phyloP scores from a whole-genome alignment of 2,113 vertebrate genomes.

The Bubalus kerabau region DNA sequence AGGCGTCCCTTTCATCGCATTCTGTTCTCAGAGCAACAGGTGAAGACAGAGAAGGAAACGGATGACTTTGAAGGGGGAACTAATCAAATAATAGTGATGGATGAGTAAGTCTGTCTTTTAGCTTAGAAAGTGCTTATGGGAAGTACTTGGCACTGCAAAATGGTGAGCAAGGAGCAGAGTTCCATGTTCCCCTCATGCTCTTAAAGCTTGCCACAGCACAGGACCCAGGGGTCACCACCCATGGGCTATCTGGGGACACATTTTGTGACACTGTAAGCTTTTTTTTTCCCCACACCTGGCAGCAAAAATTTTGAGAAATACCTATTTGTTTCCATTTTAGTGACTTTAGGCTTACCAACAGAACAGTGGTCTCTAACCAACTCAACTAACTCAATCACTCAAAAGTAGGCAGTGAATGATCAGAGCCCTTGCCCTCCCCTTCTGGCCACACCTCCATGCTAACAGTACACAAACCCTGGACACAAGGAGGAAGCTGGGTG shows the following conservation, averaged over 20 bases:
- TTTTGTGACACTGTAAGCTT: not conserved
- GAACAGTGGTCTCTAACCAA: not conserved
- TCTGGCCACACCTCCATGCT: rapidly evolving
- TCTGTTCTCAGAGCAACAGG: not conserved
- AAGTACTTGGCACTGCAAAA: not conserved
- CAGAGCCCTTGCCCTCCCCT: not conserved
- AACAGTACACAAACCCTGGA: not conserved
- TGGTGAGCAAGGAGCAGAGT: rapidly evolving
- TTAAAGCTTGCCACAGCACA: not conserved
- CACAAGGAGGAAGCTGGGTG: not conserved
- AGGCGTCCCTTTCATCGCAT: not conserved
- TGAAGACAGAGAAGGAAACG: not conserved
- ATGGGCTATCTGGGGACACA: not conserved
- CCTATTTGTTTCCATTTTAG: not conserved
- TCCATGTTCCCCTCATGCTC: not conserved
- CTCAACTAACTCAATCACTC: not conserved
- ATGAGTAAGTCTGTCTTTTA: not conserved
- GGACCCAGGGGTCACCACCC: not conserved
- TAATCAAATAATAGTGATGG: not conserved
- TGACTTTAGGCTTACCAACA: not conserved
- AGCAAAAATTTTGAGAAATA: not conserved
- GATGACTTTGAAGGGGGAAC: not conserved
- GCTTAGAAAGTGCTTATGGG: not conserved
- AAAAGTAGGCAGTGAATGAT: not conserved
- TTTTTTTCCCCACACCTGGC: not conserved